Evolutionary conservation across 2,113 vertebrate genomes (phyloP).

Genomic region (Chaetodon auriga): DNA sequence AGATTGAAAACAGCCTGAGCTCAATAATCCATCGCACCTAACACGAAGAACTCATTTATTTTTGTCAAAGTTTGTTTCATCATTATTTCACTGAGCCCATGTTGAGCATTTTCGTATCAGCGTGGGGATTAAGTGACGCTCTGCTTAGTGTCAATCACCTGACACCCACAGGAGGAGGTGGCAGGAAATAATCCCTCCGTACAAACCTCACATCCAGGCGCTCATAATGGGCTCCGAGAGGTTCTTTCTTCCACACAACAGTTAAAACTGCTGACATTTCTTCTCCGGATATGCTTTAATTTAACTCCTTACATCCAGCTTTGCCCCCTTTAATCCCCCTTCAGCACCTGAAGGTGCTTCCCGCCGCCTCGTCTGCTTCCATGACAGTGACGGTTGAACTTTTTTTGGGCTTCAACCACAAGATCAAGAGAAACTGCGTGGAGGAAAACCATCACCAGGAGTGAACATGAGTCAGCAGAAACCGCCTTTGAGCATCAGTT

Average conservation of each 20-base stretch:
- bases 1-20: constrained; percentile 9
- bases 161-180: constrained; percentile 10
- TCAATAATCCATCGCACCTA: constrained; percentile 25
- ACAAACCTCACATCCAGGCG: neutral
- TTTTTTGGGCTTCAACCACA: neutral
- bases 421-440: neutral
- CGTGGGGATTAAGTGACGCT: constrained; percentile 23
- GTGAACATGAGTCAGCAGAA: no score
- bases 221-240: constrained; percentile 7
- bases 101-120: constrained; percentile 24
- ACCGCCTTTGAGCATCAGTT: no score
- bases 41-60: constrained; percentile 9
- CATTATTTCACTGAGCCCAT: constrained; percentile 6
- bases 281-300: neutral
- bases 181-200: constrained; percentile 25
- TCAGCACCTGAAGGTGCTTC: neutral
- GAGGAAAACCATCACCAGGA: neutral
- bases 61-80: constrained; percentile 24
- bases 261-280: neutral
- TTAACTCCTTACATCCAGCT: neutral
- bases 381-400: no score
- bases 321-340: neutral
- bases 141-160: constrained; percentile 40
- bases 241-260: neutral
- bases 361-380: no score